Evolutionary conservation across 2,797 vertebrate genomes (phyloP).

Genomic region (Phrynocephalus vlangalii): DNA sequence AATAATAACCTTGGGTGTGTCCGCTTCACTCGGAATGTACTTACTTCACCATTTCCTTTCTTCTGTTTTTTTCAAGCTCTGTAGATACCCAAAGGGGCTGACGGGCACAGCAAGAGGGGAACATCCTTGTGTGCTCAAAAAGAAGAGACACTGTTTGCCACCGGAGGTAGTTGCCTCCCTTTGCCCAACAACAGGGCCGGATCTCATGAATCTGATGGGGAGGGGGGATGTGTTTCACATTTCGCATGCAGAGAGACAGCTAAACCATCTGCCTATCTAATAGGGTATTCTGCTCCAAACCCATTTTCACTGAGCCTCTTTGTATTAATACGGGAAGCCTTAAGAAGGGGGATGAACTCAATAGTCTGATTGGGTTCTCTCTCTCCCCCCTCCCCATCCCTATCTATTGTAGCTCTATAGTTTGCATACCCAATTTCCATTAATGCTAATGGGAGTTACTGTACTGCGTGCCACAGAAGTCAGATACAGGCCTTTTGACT

Average conservation of each 20-base stretch:
- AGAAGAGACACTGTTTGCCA: neutral
- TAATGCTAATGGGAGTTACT: slow-evolving; percentile 58
- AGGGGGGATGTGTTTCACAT: neutral
- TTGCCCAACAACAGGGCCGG: neutral
- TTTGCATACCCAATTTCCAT: slow-evolving; percentile 51
- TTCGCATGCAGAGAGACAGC: slow-evolving; percentile 15
- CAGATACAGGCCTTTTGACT: slow-evolving; percentile 68
- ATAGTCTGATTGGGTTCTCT: slow-evolving; percentile 50
- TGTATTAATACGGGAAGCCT: slow-evolving; percentile 17
- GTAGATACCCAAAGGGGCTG: neutral
- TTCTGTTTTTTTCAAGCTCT: too few relatives aligned
- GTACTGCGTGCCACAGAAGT: slow-evolving; percentile 37
- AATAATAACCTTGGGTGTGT: too few relatives aligned
- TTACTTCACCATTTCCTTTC: too few relatives aligned
- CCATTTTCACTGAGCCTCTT: slow-evolving; percentile 31
- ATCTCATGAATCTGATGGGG: neutral
- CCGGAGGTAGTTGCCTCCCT: neutral
- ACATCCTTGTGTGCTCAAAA: neutral
- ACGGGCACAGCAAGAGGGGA: neutral
- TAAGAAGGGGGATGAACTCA: slow-evolving; percentile 40
- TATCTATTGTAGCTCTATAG: slow-evolving; percentile 37
- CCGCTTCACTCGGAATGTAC: too few relatives aligned
- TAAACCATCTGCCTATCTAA: neutral
- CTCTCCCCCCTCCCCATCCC: slow-evolving; percentile 19
- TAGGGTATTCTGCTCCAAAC: slow-evolving; percentile 31